These are phyloP conservation scores for Epizoanthus ramosus DNA, from an alignment of 92 coral and sea anemone genomes.

Conservation along the genomic window DNA sequence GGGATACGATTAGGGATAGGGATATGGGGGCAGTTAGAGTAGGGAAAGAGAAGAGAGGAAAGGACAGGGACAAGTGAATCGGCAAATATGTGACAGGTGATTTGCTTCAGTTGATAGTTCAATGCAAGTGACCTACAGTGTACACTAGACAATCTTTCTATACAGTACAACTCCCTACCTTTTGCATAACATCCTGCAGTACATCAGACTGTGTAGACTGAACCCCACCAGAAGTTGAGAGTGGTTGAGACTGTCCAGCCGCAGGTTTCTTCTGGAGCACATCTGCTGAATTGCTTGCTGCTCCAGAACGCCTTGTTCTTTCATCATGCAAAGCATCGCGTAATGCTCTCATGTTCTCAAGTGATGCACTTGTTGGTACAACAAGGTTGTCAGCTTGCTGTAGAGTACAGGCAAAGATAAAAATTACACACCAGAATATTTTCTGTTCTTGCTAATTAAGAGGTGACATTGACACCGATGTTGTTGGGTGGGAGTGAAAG, in stretches of 20 bases:
- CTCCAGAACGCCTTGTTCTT: conserved; percentile 54
- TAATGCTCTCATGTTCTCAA: conserved; percentile 82
- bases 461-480: too few relatives aligned
- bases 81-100: too few relatives aligned
- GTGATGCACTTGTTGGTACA: conserved; percentile 65
- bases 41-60: too few relatives aligned
- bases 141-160: neutral
- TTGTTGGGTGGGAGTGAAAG: too few relatives aligned
- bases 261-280: conserved; percentile 4
- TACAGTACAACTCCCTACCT: conserved; percentile 1
- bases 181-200: conserved; percentile 24
- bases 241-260: neutral
- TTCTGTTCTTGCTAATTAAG: too few relatives aligned
- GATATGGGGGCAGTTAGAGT: too few relatives aligned
- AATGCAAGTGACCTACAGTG: neutral
- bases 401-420: conserved; percentile 5
- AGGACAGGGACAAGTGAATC: too few relatives aligned
- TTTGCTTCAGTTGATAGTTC: too few relatives aligned
- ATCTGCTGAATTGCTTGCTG: neutral
- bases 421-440: neutral
- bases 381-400: conserved; percentile 86
- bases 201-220: conserved; percentile 26
- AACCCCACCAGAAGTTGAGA: conserved; percentile 7
- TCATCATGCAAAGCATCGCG: conserved; percentile 87
- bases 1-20: too few relatives aligned